Base-by-base conservation (phyloP, 2,113 vertebrate species). In the Oncorhynchus masou region DNA sequence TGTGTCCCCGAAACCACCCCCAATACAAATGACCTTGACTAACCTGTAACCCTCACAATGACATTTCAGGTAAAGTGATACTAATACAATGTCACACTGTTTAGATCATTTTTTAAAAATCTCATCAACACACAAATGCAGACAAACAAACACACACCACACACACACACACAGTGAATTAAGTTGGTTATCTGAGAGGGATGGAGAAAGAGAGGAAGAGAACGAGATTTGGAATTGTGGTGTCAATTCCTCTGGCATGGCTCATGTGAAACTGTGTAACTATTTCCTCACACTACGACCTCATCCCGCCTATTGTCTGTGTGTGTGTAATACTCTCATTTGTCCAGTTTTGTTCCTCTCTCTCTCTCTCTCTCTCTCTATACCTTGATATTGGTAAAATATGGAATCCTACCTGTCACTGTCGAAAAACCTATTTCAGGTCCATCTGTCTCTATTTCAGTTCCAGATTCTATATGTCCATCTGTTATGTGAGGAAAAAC, bases 211-310 rank as follows among this genome's bases (percentile, higher is more conserved):
- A 25, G 57, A 57, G 12, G 31, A 29, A 31, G 16, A 19, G n/a
- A 67, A 11, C 76, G 9, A 4, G 64, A 29, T 39, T 8, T 39
- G 8, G 8, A 39, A 78, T 27, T 51, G 27, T 83, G 83, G 84
- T 86, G 82, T 84, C 49, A 31, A 82, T 85, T 87, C 79, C 74
- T 81, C 59, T 78, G 75, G 80, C 73, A 73, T 15, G 54, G 70
- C 72, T 73, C 78, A 79, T 74, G 72, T 76, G 71, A 84, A 84
- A 82, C 81, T 78, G 75, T 78, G 87, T 83, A 87, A 91, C 81
- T n/a, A 31, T 78, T 89, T 81, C 82, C 78, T 34, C 45, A 70
- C 76, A 83, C 71, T 5, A 13, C 74, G 74, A 90, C 81, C 84
- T 88, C 87, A 88, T 78, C 70, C 70, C 0, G 62, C 77, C 82